Evolutionary conservation across 2,113 vertebrate species (phyloP).

Genomic region (Columbina picui): DNA sequence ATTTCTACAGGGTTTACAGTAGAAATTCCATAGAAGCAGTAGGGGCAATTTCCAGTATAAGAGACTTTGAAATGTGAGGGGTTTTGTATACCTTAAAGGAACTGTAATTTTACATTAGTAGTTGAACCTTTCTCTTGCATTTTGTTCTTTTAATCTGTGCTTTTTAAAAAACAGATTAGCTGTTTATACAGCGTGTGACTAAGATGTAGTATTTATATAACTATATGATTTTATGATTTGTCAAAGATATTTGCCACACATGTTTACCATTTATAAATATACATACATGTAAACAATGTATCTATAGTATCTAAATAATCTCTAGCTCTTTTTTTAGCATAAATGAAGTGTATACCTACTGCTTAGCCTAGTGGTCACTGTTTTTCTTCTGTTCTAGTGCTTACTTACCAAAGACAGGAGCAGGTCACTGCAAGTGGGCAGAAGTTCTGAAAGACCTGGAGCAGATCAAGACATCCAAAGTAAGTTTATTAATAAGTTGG

Average conservation of each 20-base stretch:
- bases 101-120: neutral
- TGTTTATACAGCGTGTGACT: neutral
- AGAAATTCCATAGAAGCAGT: neutral
- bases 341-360: neutral
- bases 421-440: slow-evolving; percentile 28
- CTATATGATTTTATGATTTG: neutral
- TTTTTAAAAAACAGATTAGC: neutral
- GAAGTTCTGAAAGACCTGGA: slow-evolving; percentile 66
- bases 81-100: neutral
- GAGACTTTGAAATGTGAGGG: neutral
- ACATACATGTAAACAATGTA: neutral
- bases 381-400: slow-evolving; percentile 58
- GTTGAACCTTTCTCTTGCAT: neutral
- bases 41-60: neutral
- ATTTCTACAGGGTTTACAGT: neutral
- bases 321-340: neutral
- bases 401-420: slow-evolving; percentile 70
- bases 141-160: neutral
- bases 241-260: neutral
- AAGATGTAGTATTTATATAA: neutral
- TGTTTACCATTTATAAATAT: neutral
- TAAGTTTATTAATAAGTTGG: slow-evolving; percentile 34
- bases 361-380: neutral
- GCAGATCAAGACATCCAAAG: slow-evolving; percentile 58
- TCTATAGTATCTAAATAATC: neutral